Percentiles rank a stretch among this genome's conserved stretches.
Conservation (phyloP, 1,140 invertebrate genomes). For the Drosophila nikananu region DNA sequence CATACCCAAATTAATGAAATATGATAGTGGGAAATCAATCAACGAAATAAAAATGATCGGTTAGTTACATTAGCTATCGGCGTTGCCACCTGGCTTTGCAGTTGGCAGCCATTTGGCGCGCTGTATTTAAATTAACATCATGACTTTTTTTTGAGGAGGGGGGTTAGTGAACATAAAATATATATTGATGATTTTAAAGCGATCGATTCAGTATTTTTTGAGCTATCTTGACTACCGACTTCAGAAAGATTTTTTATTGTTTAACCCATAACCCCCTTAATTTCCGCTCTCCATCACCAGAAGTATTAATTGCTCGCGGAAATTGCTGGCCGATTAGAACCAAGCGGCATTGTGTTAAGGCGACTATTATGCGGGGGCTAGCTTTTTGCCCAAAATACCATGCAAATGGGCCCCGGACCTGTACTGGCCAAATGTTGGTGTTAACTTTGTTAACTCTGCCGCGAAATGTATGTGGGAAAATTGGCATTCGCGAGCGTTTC, state of each 20-base stretch:
- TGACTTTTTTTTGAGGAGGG: too few relatives aligned
- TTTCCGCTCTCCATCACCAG: background rate
- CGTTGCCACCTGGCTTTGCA: slow-evolving; percentile 16
- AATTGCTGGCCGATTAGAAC: slow-evolving; percentile 72
- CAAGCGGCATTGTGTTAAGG: slow-evolving; percentile 41
- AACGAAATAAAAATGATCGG: background rate
- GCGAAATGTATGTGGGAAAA: slow-evolving; percentile 80
- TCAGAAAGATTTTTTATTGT: background rate
- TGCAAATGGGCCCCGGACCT: slow-evolving; percentile 58
- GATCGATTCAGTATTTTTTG: too few relatives aligned
- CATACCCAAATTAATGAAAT: slow-evolving; percentile 23
- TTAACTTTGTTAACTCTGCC: slow-evolving; percentile 56
- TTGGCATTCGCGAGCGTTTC: slow-evolving; percentile 71
- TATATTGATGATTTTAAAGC: background rate
- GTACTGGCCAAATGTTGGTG: slow-evolving; percentile 73
- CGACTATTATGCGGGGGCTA: slow-evolving; percentile 53
- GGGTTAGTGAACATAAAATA: too few relatives aligned
- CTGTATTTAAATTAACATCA: slow-evolving; percentile 74
- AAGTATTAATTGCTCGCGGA: slow-evolving; percentile 73
- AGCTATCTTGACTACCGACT: too few relatives aligned
- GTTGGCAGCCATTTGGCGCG: slow-evolving; percentile 59
- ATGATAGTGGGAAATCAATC: slow-evolving; percentile 3
- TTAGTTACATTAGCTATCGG: background rate
- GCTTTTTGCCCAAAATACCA: slow-evolving; percentile 64
- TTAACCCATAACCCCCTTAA: background rate